These are phyloP conservation scores for Scaptomyza pallida DNA, from an alignment of 1,140 invertebrate species.

Conservation along the genomic window DNA sequence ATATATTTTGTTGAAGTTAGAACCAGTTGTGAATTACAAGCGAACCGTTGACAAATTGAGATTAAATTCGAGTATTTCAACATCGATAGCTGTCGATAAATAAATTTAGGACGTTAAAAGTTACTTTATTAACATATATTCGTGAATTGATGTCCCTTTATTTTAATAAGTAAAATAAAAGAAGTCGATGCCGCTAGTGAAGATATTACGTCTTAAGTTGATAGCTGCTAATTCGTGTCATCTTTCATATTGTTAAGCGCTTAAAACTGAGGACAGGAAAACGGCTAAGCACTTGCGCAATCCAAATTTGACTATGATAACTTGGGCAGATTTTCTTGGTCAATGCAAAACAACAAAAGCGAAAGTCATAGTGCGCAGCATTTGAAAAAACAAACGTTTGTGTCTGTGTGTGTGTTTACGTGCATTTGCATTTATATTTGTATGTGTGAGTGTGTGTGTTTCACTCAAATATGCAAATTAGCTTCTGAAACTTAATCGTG, in stretches of 20 bases:
- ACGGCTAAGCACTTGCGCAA: constrained; percentile 25
- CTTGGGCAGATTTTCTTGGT: constrained; percentile 30
- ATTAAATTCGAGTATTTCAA: too few species aligned
- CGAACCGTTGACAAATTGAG: neutral
- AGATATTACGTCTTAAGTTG: constrained; percentile 22
- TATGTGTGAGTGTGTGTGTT: constrained; percentile 38
- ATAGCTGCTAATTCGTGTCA: constrained; percentile 37
- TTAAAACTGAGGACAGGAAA: constrained; percentile 11
- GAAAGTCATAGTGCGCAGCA: constrained; percentile 47
- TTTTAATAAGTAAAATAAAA: too few species aligned
- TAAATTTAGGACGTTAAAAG: too few species aligned
- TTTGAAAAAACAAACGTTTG: constrained; percentile 6
- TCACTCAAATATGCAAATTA: constrained; percentile 82
- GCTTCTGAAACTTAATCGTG: constrained; percentile 71
- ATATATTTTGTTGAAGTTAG: neutral
- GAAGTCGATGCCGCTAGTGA: neutral
- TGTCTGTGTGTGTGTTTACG: neutral
- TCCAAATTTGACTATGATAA: constrained; percentile 47
- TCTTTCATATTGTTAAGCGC: constrained; percentile 35
- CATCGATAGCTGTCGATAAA: too few species aligned
- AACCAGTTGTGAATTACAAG: constrained; percentile 1
- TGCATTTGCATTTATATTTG: neutral
- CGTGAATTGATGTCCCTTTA: too few species aligned
- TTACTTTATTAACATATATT: too few species aligned
- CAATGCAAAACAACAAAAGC: constrained; percentile 41